These are phyloP conservation scores for Pomatorhinus ruficollis DNA, from an alignment of 2,113 vertebrate species.

Conservation along the genomic window DNA sequence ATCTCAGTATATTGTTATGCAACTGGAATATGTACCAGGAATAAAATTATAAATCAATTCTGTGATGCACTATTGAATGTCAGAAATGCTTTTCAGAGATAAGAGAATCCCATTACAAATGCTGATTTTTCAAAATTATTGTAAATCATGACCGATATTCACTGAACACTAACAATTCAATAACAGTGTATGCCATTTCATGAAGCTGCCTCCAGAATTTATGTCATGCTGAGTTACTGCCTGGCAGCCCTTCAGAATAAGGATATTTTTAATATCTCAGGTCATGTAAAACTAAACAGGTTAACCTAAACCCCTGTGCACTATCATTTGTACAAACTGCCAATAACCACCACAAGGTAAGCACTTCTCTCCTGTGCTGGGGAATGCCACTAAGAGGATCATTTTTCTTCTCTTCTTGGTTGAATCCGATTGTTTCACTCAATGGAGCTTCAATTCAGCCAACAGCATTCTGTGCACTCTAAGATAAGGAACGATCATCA, in stretches of 20 bases:
- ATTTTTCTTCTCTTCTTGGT: constrained; percentile 46
- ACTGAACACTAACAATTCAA: constrained; percentile 15
- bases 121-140: constrained; percentile 34
- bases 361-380: background rate
- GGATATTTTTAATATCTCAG: constrained; percentile 40
- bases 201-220: background rate
- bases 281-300: constrained; percentile 43
- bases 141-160: constrained; percentile 29
- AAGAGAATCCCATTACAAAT: constrained; percentile 55
- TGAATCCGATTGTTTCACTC: constrained; percentile 53
- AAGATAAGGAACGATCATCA: constrained; percentile 14
- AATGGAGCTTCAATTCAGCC: constrained; percentile 16
- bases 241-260: constrained; percentile 9
- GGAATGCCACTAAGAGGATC: constrained; percentile 21
- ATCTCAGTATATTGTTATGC: background rate
- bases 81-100: constrained; percentile 47
- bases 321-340: constrained; percentile 36
- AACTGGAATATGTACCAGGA: background rate
- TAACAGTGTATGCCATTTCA: background rate
- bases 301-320: constrained; percentile 25
- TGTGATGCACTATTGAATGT: constrained; percentile 19
- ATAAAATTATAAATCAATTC: constrained; percentile 36
- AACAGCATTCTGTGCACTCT: background rate
- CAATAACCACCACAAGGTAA: constrained; percentile 42
- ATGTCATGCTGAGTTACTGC: background rate